Conservation (phyloP, 2,113 vertebrate species). For the human (Homo sapiens) region GRCh38 chr3:68117501-68118000, state of each 20-base stretch:
- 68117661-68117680: not conserved
- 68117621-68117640: not conserved
- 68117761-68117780: not conserved
- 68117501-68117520: not conserved
- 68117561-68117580: not conserved
- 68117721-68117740: not conserved
- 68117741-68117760: not conserved
- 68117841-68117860: not conserved
- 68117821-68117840: not conserved
- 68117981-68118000: too few species aligned
- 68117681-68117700: not conserved
- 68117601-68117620: not conserved
- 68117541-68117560: not conserved
- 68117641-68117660: not conserved
- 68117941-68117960: not conserved
- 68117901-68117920: not conserved
- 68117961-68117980: not conserved
- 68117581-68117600: not conserved
- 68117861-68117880: not conserved
- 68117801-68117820: not conserved
- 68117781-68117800: not conserved
- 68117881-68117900: not conserved
- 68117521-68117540: not conserved
- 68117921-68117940: not conserved
- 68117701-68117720: not conserved